Base-by-base conservation (phyloP, 2,888 invertebrate genomes). In the Graphium colonna region DNA sequence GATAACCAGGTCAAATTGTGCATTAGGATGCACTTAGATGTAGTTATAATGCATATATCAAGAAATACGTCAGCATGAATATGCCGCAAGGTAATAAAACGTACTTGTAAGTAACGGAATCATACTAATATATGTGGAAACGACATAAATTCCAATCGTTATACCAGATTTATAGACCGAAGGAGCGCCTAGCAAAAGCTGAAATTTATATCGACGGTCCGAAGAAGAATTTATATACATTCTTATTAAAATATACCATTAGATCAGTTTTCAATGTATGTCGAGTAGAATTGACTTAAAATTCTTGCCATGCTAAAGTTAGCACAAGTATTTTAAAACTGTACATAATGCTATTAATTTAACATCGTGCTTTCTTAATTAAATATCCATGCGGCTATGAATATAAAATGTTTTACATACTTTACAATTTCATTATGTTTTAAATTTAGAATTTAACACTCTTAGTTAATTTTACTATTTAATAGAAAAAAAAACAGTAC, bases 101-200 rank as follows among this genome's bases (percentile, higher is more conserved):
- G 47, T 53, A 43, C 53, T 53, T 48, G 48, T 53, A 53, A 13
- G 36, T 47, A 52, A 47, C 47, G 42, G 52, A 52, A 47, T 52
- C 47, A 38, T 42, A 38, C 12, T 28, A 47, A 52, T 41, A 53
- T 53, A 53, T 53, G 48, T 53, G 52, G 26, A 52, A 47, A 52
- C 42, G 47, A 47, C 52, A 47, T 48, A 48, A 47, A 53, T 53
- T 53, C 48, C 17, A 31, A 48, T 39, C 52, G 48, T 48, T 53
- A 53, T 53, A 42, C 47, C 39, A 53, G 48, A 53, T 53, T 53
- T 53, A 53, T 48, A 28, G 47, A 47, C 36, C 26, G 4, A 13
- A 18, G 38, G 38, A 18, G 36, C 26, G 17, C 38, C 43, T 18
- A 26, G 42, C 42, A 45, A 51, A 51, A 40, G 51, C 40, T 52